Evolutionary conservation across 2,888 invertebrate species (phyloP), one percentile per base, ranked within the genome.

Genomic region (Pemphredon lugubris): DNA sequence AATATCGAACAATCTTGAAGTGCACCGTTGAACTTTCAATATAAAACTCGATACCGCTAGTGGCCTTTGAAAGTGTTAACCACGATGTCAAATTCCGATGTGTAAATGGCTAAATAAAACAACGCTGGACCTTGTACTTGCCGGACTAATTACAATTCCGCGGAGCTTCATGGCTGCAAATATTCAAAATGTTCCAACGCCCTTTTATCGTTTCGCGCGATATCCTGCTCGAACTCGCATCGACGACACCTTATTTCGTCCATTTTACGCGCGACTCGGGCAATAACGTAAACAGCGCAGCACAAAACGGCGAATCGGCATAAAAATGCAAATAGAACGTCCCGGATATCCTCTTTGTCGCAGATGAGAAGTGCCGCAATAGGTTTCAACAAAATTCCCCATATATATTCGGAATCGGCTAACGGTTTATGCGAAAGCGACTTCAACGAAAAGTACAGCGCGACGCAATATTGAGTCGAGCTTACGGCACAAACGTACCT

Each of bases 331-430:
- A 57, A 20, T 32, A 13, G 14, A 42, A 13, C 26, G 6, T 9
- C 11, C 13, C 11, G 20, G 53, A 42, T 48, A 30, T 34, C 26
- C 3, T 23, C 18, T 23, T 48, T 42, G 37, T 60, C 48, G 53
- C 54, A 53, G 75, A 74, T 70, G 47, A 74, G 55, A 51, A 45
- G 58, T 45, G 37, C 47, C 71, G 63, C 63, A 60, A 60, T 67
- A 66, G 73, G 64, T 77, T 79, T 79, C 79, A 71, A 78, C 79
- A 75, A 79, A 77, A 58, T 71, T 71, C 60, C 21, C 51, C 45
- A 51, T 65, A 65, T 71, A 55, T 73, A 71, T 72, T 55, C 72
- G 44, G 50, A 48, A 79, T 77, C 63, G 71, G 44, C 75, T 60
- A 67, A 79, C 66, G 71, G 60, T 75, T 79, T 75, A 75, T 67